phyloP scores from a whole-genome alignment of 2,888 invertebrate species.

The Amaurobius ferox region DNA sequence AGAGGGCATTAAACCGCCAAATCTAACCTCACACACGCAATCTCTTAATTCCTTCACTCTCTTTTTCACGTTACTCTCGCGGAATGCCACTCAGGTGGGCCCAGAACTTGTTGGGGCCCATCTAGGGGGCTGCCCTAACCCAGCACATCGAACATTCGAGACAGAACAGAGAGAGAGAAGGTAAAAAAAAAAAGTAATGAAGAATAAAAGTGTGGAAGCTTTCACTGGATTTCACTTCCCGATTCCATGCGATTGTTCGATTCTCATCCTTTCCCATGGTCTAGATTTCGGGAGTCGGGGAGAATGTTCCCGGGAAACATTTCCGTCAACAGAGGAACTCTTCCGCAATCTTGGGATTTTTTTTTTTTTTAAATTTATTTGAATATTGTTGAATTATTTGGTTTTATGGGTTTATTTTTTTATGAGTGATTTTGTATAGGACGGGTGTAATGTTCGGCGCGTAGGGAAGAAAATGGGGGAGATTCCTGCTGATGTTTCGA shows the following conservation, averaged over 20 bases:
- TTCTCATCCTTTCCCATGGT: slow-evolving; percentile 64
- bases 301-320: slow-evolving; percentile 18
- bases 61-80: slow-evolving; percentile 3
- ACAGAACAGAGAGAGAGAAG: slow-evolving; percentile 17
- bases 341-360: slow-evolving; percentile 40
- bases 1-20: neutral
- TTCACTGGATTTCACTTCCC: slow-evolving; percentile 70
- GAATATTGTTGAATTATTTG: too few species aligned
- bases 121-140: slow-evolving; percentile 23
- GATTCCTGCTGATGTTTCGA: too few species aligned
- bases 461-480: too few species aligned
- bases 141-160: slow-evolving; percentile 15
- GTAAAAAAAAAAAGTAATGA: neutral
- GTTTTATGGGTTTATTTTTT: neutral
- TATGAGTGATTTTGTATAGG: too few species aligned
- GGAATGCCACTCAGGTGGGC: slow-evolving; percentile 33
- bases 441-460: too few species aligned
- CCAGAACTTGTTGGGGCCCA: slow-evolving; percentile 52
- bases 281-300: slow-evolving; percentile 43
- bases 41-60: neutral
- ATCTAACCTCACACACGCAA: neutral
- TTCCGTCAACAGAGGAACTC: slow-evolving; percentile 22
- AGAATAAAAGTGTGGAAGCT: slow-evolving; percentile 32
- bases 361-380: too few species aligned
- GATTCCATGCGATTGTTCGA: slow-evolving; percentile 48